Base-by-base conservation (phyloP, 2,797 vertebrate species). In the Sebastiscus tertius region DNA sequence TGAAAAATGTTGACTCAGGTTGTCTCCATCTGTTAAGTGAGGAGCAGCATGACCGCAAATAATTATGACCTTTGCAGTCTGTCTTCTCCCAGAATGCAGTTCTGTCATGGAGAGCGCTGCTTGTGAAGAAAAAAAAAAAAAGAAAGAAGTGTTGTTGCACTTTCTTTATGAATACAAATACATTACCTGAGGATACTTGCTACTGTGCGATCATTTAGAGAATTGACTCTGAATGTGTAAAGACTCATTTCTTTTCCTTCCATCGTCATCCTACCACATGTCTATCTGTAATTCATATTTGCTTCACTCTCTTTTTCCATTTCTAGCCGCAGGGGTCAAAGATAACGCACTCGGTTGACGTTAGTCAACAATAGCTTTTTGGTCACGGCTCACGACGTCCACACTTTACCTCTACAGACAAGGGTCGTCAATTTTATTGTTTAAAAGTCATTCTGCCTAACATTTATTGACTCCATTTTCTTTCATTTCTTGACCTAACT, bases 401-500 rank as follows among this genome's bases (percentile, higher is more conserved):
- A 91, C 93, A 93, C 94, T 94, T 92, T 94, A 84, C 92, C 86
- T 90, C 82, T 75, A 79, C 87, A 91, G 93, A 93, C 93, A 95
- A 92, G 91, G 91, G 92, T 93, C 93, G 89, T 95, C 93, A 94
- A 95, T 96, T 96, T 95, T 95, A 96, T 95, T 96, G 95, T 96
- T 96, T 96, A 96, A 96, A 94, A 96, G 94, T 95, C 93, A 95
- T 96, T 95, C 88, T 94, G 90, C 93, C 92, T 93, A 89, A 92
- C 94, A 94, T 95, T 95, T 93, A 95, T 94, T 92, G 94, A 92
- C 94, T 95, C 95, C 91, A 93, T 96, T 96, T 94, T 88, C 93
- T 94, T 95, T 96, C 94, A 94, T 94, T 96, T 96, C 93, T 95
- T 95, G 95, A 95, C 95, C 95, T 94, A 95, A 95, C 94, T 95